These are phyloP conservation scores for Engystomops pustulosus DNA, from an alignment of 2,113 vertebrate species.

Conservation along the genomic window DNA sequence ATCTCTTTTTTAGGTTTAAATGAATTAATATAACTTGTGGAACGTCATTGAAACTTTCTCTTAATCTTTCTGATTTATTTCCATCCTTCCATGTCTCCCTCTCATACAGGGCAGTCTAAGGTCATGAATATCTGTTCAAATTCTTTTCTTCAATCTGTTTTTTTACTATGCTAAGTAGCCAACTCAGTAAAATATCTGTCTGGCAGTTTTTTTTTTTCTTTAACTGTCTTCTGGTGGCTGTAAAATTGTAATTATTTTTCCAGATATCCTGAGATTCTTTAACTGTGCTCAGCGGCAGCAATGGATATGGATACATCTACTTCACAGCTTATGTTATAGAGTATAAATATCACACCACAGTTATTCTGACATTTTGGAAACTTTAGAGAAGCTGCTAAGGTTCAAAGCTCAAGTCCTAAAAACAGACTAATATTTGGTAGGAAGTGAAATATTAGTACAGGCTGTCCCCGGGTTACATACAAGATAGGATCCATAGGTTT, in stretches of 20 bases:
- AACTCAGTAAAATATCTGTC: background rate
- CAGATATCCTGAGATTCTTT: slow-evolving; percentile 19
- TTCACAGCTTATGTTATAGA: slow-evolving; percentile 16
- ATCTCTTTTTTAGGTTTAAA: no score
- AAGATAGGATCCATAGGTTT: no score
- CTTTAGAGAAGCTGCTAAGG: background rate
- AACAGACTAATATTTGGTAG: slow-evolving; percentile 5
- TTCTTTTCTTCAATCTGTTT: slow-evolving; percentile 1
- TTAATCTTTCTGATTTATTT: background rate
- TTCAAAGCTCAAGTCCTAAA: slow-evolving; percentile 1
- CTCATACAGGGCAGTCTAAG: background rate
- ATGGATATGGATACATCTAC: background rate
- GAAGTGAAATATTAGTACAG: background rate
- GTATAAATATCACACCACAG: background rate
- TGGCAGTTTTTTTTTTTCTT: slow-evolving; percentile 4
- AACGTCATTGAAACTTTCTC: background rate
- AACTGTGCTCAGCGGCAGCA: background rate
- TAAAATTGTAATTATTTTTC: slow-evolving; percentile 45
- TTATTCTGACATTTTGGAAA: background rate
- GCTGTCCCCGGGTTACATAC: no score
- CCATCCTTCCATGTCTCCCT: background rate
- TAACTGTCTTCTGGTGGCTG: slow-evolving; percentile 33
- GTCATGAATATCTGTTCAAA: slow-evolving; percentile 12
- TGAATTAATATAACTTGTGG: no score
- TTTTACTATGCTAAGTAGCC: background rate